phyloP scores from a whole-genome alignment of 1,140 invertebrate genomes.

The Tetramorium alpestre region DNA sequence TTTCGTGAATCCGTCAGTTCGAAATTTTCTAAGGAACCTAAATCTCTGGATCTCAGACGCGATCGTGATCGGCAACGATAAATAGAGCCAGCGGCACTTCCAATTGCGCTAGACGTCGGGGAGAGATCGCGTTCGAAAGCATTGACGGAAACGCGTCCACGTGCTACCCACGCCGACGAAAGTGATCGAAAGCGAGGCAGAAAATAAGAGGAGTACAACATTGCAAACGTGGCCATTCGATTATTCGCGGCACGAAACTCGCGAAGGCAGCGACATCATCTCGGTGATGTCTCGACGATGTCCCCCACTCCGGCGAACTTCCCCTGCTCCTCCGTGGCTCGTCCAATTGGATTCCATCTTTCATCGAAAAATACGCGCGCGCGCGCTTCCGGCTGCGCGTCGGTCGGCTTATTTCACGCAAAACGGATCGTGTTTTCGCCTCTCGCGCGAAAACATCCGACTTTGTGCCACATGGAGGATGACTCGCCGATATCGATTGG shows the following conservation, averaged over 20 bases:
- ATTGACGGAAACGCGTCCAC: background rate
- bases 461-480: background rate
- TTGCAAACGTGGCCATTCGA: slow-evolving; percentile 27
- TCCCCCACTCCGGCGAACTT: background rate
- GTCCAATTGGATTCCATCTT: slow-evolving; percentile 60
- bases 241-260: slow-evolving; percentile 43
- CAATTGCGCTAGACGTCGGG: background rate
- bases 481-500: slow-evolving; percentile 19
- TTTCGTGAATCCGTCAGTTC: background rate
- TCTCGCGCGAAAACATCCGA: background rate
- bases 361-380: slow-evolving; percentile 64
- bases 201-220: slow-evolving; percentile 6
- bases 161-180: slow-evolving; percentile 6
- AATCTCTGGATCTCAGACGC: background rate
- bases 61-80: background rate
- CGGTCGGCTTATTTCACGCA: slow-evolving; percentile 55
- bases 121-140: slow-evolving; percentile 28
- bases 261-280: slow-evolving; percentile 17
- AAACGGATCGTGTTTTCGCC: slow-evolving; percentile 34
- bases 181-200: slow-evolving; percentile 35
- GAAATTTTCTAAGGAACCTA: background rate
- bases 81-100: background rate
- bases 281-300: slow-evolving; percentile 13
- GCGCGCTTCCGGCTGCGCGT: slow-evolving; percentile 64
- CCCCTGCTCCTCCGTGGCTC: background rate